Evolutionary conservation across 2,888 invertebrate species (phyloP).

Genomic region (Nemurella pictetii): DNA sequence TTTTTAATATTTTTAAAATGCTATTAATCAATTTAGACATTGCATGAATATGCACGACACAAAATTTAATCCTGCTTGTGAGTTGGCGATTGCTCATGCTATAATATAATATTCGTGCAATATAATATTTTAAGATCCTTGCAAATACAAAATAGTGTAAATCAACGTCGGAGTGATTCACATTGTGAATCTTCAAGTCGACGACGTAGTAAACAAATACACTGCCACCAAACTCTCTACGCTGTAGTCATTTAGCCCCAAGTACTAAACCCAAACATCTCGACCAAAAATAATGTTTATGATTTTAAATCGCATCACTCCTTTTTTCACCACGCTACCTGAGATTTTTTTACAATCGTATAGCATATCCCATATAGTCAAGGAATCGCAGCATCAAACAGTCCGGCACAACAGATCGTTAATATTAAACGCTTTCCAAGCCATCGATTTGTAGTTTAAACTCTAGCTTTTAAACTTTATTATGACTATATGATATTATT

Average conservation of each 20-base stretch:
- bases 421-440: background rate
- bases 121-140: no score
- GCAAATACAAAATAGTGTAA: no score
- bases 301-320: constrained; percentile 12
- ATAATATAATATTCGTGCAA: no score
- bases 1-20: no score
- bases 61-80: no score
- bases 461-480: background rate
- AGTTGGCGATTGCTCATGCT: no score
- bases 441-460: background rate
- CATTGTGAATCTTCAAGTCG: background rate
- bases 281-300: constrained; percentile 9
- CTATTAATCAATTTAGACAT: no score
- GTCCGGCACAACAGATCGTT: background rate
- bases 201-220: background rate
- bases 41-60: no score
- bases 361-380: background rate
- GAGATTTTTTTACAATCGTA: background rate
- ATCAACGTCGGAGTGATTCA: no score
- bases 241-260: background rate
- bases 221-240: background rate
- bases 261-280: background rate
- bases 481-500: background rate
- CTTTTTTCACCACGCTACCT: constrained; percentile 17
- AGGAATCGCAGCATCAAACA: background rate